A percentile compares a stretch with the other conserved stretches of the same genome.
Evolutionary conservation across 1,140 invertebrate species (phyloP).

Genomic region (Cecropterus lyciades): DNA sequence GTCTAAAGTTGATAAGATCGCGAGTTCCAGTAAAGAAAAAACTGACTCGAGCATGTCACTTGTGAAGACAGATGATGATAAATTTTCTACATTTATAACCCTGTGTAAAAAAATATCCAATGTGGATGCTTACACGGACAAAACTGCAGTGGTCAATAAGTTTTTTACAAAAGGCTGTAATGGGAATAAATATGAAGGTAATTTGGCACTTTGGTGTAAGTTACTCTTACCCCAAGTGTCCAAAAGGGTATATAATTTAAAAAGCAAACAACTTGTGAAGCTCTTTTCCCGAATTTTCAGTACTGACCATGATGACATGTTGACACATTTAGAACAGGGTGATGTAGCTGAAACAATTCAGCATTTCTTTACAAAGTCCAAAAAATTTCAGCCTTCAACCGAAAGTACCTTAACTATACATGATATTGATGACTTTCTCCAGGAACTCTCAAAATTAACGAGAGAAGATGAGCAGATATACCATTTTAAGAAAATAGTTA

Average conservation of each 20-base stretch:
- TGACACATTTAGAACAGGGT: constrained; percentile 93
- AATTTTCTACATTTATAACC: constrained; percentile 91
- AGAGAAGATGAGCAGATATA: constrained; percentile 94
- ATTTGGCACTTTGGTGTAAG: constrained; percentile 93
- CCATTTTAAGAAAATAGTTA: constrained; percentile 90
- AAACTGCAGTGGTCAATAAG: constrained; percentile 90
- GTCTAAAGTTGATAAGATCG: not conserved
- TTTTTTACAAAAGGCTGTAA: constrained; percentile 88
- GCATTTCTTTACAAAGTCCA: constrained; percentile 90
- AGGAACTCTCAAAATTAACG: constrained; percentile 89
- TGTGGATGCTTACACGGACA: constrained; percentile 91
- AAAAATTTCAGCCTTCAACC: constrained; percentile 84
- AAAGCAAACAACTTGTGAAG: constrained; percentile 96
- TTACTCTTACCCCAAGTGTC: constrained; percentile 92
- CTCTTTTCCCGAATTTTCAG: constrained; percentile 93
- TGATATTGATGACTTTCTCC: constrained; percentile 91
- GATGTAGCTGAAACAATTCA: constrained; percentile 96
- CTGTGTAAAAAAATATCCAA: constrained; percentile 91
- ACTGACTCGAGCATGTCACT: constrained; percentile 34
- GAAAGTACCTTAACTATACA: constrained; percentile 91
- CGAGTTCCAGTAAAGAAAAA: constrained; percentile 27
- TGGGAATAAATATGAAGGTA: constrained; percentile 89
- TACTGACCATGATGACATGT: constrained; percentile 91
- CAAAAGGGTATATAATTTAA: constrained; percentile 95
- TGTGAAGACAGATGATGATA: constrained; percentile 86